These are phyloP conservation scores for Acrossocheilus wenchowensis DNA, from an alignment of 2,797 vertebrate genomes.

Conservation along the genomic window DNA sequence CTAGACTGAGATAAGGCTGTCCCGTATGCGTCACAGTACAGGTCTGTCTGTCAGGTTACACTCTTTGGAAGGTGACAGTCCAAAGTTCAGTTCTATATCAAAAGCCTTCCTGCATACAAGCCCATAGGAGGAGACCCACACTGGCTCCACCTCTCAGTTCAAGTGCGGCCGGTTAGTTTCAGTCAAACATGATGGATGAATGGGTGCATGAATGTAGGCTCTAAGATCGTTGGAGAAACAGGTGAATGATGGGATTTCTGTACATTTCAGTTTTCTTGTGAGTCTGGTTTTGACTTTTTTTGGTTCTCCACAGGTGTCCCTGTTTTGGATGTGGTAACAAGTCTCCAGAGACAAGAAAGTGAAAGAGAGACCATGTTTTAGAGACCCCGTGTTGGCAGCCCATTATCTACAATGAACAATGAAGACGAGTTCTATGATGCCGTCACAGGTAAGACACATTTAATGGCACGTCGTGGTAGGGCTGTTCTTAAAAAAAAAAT, in stretches of 20 bases:
- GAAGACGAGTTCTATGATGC: constrained; percentile 98
- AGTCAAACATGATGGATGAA: constrained; percentile 18
- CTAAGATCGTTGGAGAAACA: background rate
- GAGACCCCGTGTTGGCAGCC: constrained; percentile 64
- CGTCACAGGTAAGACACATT: constrained; percentile 85
- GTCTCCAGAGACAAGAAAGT: constrained; percentile 45
- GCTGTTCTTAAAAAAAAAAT: background rate
- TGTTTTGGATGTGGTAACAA: constrained; percentile 51
- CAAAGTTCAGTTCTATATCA: constrained; percentile 48
- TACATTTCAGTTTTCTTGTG: background rate
- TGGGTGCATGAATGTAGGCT: background rate
- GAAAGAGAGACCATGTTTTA: constrained; percentile 77
- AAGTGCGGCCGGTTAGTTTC: background rate
- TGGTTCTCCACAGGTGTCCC: constrained; percentile 14
- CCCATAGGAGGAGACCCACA: constrained; percentile 8
- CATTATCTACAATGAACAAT: constrained; percentile 87
- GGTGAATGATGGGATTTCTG: background rate
- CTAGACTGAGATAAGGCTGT: constrained; percentile 12
- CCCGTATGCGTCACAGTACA: background rate
- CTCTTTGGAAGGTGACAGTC: constrained; percentile 1
- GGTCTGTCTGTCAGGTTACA: constrained; percentile 38
- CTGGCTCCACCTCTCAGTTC: constrained; percentile 22
- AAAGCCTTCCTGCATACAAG: constrained; percentile 14
- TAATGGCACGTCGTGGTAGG: background rate
- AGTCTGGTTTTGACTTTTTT: background rate